A percentile compares a stretch with the other conserved stretches of the same genome.
These are phyloP conservation scores for Sesia bembeciformis DNA, from an alignment of 2,888 invertebrate genomes.

Conservation along the genomic window DNA sequence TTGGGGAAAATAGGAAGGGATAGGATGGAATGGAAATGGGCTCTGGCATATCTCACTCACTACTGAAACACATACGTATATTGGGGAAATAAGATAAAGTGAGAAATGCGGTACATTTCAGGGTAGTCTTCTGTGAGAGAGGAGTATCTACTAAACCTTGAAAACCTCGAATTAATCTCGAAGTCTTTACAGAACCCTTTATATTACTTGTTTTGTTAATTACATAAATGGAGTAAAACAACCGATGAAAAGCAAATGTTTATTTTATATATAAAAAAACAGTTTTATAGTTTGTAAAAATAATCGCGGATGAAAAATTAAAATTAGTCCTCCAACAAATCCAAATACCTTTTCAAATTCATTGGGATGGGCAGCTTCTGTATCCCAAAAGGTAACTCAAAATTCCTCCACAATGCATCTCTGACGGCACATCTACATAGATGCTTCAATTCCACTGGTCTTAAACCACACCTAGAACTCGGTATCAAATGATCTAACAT, in stretches of 20 bases:
- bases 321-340: slow-evolving; percentile 79
- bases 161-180: too few species aligned
- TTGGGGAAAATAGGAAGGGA: too few species aligned
- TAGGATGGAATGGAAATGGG: too few species aligned
- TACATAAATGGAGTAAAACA: background rate
- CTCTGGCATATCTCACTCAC: too few species aligned
- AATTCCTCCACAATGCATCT: slow-evolving; percentile 77
- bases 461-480: slow-evolving; percentile 73
- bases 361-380: slow-evolving; percentile 79
- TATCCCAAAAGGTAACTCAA: slow-evolving; percentile 84
- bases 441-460: slow-evolving; percentile 83
- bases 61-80: too few species aligned
- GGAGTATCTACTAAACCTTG: too few species aligned
- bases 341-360: slow-evolving; percentile 80
- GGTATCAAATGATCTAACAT: slow-evolving; percentile 76
- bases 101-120: too few species aligned
- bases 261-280: background rate
- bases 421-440: slow-evolving; percentile 82
- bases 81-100: too few species aligned
- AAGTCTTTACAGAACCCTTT: background rate
- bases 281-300: background rate
- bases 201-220: background rate
- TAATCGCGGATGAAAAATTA: background rate
- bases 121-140: too few species aligned
- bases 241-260: background rate